These are phyloP conservation scores for Quadroppia sp. DNA, from an alignment of 2,888 invertebrate genomes.

Conservation along the genomic window DNA sequence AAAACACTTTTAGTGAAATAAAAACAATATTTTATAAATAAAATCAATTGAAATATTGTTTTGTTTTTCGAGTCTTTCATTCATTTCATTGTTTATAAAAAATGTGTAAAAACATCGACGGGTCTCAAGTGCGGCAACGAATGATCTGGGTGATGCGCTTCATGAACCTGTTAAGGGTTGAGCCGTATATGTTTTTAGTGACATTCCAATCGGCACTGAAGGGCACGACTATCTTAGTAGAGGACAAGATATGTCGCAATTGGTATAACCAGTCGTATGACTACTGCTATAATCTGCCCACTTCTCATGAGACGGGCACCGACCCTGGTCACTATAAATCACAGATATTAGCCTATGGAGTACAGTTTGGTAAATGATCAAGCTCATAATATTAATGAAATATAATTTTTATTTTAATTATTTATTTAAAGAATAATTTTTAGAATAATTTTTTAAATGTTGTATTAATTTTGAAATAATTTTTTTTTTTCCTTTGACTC, in stretches of 20 bases:
- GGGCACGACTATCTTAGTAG: not conserved
- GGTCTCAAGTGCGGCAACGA: no score
- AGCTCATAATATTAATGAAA: not conserved
- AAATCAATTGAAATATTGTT: no score
- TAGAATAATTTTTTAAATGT: no score
- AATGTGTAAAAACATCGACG: no score
- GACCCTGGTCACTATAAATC: not conserved
- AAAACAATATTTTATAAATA: no score
- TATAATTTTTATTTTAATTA: not conserved
- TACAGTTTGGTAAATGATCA: not conserved
- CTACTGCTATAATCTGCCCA: conserved; percentile 19
- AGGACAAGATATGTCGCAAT: conserved; percentile 30
- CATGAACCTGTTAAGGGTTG: not conserved
- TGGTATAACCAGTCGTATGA: not conserved
- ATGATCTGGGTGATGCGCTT: not conserved
- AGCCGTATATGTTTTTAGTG: conserved; percentile 13
- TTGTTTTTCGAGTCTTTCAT: no score
- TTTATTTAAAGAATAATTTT: not conserved
- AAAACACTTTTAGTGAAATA: no score
- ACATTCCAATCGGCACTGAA: conserved; percentile 13
- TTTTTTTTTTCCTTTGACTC: not conserved
- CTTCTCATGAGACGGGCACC: not conserved
- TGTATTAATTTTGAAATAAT: not conserved
- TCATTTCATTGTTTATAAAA: no score
- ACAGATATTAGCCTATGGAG: conserved; percentile 3